Conservation (phyloP, 2,888 invertebrate genomes). For the Apeira syringaria region DNA sequence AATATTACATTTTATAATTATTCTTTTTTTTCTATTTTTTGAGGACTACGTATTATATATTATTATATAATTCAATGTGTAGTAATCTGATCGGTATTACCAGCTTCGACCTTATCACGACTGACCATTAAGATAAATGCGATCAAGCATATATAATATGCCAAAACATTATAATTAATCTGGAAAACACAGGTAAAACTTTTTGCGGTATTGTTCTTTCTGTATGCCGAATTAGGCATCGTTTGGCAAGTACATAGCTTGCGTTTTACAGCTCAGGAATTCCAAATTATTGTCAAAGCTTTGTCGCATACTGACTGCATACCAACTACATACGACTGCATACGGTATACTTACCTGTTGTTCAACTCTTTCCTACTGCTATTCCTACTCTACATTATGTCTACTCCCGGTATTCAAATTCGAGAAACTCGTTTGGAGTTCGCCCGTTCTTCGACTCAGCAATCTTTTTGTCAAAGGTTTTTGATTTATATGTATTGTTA, state of each 20-base stretch:
- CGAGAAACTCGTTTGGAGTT: conserved; percentile 53
- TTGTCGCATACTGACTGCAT: conserved; percentile 48
- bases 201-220: no score
- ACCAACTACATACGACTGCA: conserved; percentile 47
- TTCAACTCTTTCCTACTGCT: conserved; percentile 59
- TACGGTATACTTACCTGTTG: conserved; percentile 67
- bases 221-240: conserved; percentile 7
- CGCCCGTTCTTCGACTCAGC: conserved; percentile 43
- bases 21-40: no score
- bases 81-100: no score
- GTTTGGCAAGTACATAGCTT: conserved; percentile 41
- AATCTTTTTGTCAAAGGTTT: conserved; percentile 49
- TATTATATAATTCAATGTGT: no score
- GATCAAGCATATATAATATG: no score
- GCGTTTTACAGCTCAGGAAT: conserved; percentile 35
- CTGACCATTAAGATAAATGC: no score
- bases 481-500: conserved; percentile 43
- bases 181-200: no score
- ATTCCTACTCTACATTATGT: no score
- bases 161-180: no score
- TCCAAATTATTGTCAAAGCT: conserved; percentile 67
- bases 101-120: no score
- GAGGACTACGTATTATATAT: no score
- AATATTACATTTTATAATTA: no score
- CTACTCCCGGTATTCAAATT: conserved; percentile 62